phyloP scores from a whole-genome alignment of 2,888 invertebrate genomes.

The Oscheius onirici region DNA sequence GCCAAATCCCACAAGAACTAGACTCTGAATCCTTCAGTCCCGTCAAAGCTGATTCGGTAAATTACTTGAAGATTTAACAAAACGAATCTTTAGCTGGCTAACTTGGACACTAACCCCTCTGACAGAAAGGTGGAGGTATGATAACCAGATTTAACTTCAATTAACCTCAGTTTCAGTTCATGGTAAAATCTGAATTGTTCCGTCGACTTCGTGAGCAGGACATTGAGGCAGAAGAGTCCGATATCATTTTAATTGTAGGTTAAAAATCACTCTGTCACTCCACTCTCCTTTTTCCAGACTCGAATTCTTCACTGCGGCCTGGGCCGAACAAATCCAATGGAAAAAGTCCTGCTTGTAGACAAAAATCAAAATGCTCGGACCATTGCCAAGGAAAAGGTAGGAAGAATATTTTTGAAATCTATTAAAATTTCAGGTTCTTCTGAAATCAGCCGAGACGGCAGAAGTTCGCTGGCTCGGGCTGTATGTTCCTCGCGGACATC shows the following conservation, averaged over 20 bases:
- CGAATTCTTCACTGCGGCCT: conserved; percentile 11
- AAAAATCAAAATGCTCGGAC: neutral
- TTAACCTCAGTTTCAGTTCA: neutral
- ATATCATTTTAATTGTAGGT: conserved; percentile 14
- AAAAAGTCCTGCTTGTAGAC: conserved; percentile 12
- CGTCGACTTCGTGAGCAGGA: neutral
- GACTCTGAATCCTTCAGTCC: conserved; percentile 17
- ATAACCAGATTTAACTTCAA: neutral
- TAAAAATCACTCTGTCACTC: no score
- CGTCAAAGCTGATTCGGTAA: conserved; percentile 14
- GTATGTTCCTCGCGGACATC: neutral
- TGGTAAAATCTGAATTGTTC: neutral
- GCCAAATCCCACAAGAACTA: conserved; percentile 11
- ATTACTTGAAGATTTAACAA: no score
- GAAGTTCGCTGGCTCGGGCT: conserved; percentile 12
- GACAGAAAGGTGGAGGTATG: neutral
- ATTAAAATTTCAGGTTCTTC: neutral
- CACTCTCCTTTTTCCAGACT: conserved; percentile 6
- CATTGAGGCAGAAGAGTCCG: neutral
- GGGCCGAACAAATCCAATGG: conserved; percentile 17
- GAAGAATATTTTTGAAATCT: neutral
- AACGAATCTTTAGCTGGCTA: no score
- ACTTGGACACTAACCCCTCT: neutral
- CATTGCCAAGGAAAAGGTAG: neutral
- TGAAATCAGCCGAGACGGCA: conserved; percentile 1